phyloP scores from a whole-genome alignment of 2,888 invertebrate species.

The Drosophila lacicola region DNA sequence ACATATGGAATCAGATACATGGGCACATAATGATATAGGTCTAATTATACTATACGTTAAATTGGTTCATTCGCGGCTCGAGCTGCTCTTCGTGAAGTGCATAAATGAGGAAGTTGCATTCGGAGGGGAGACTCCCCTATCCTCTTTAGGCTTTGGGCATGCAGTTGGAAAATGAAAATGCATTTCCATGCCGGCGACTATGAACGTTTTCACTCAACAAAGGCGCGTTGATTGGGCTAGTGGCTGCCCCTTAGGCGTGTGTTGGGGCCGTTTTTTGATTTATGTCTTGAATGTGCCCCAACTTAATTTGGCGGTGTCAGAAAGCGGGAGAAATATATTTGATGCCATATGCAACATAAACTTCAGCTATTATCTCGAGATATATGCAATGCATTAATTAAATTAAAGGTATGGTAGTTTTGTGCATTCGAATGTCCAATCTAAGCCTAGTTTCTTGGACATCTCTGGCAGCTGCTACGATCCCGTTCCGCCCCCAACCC shows the following conservation, averaged over 20 bases:
- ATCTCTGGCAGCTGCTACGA: constrained; percentile 19
- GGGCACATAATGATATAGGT: constrained; percentile 30
- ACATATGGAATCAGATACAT: constrained; percentile 21
- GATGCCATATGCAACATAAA: constrained; percentile 28
- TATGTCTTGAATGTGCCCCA: constrained; percentile 33
- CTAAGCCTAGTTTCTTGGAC: constrained; percentile 1
- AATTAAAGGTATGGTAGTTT: constrained; percentile 36
- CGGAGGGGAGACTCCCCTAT: constrained; percentile 5
- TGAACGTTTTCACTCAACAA: constrained; percentile 63
- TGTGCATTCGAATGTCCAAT: constrained; percentile 5
- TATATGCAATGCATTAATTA: constrained; percentile 38
- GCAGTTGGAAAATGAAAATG: constrained; percentile 49
- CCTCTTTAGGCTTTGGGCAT: constrained; percentile 20
- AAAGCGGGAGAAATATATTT: constrained; percentile 17
- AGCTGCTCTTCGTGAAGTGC: constrained; percentile 45
- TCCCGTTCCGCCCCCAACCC: constrained; percentile 2
- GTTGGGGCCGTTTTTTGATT: constrained; percentile 41
- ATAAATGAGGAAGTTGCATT: constrained; percentile 62
- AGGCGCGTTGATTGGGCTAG: constrained; percentile 56
- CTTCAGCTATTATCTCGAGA: constrained; percentile 25
- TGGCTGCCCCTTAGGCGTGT: constrained; percentile 5
- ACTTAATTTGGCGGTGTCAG: constrained; percentile 40
- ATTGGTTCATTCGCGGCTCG: constrained; percentile 48
- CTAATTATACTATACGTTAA: constrained; percentile 59
- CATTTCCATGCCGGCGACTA: constrained; percentile 60